Evolutionary conservation across 1,140 invertebrate species (phyloP).

Genomic region (Leptopilina boulardi): DNA sequence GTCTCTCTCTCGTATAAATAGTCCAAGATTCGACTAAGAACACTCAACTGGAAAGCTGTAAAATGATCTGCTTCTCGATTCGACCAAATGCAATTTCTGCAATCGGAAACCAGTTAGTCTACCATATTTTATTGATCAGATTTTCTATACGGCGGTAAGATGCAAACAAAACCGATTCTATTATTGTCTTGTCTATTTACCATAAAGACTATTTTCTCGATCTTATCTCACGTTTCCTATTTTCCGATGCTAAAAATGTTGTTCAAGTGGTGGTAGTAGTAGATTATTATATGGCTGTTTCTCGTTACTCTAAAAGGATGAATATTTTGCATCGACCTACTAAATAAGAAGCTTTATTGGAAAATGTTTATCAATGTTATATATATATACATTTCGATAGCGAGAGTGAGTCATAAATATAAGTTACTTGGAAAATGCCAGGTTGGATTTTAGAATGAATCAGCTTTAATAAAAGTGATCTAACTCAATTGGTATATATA

Average conservation of each 20-base stretch:
- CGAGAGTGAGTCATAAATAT: not conserved
- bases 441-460: not conserved
- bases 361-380: not conserved
- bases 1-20: not conserved
- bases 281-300: not conserved
- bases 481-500: not conserved
- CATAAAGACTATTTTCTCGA: not conserved
- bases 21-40: conserved; percentile 29
- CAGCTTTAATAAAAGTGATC: not conserved
- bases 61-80: conserved; percentile 29
- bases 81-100: conserved; percentile 28
- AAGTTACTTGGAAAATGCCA: not conserved
- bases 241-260: not conserved
- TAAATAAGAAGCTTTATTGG: conserved; percentile 6
- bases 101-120: conserved; percentile 29
- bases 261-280: too few relatives aligned
- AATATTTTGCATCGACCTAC: not conserved
- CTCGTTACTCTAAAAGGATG: not conserved
- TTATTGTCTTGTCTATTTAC: not conserved
- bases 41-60: conserved; percentile 33
- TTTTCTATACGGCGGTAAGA: not conserved
- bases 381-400: not conserved
- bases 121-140: conserved; percentile 23
- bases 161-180: conserved; percentile 23
- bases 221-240: not conserved